Conservation (phyloP, 1,140 invertebrate genomes). For the Coboldia fuscipes region DNA sequence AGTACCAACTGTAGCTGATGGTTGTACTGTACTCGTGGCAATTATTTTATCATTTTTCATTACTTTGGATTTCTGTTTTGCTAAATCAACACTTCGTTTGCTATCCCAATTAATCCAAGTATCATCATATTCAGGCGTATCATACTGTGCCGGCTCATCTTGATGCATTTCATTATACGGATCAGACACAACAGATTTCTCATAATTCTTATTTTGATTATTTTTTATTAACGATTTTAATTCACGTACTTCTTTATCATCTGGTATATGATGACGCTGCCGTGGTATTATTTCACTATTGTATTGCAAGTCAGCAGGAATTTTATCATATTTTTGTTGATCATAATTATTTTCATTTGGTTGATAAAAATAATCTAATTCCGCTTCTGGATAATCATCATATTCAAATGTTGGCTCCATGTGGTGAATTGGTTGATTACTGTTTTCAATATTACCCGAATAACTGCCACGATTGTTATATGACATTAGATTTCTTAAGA, state of each 20-base stretch:
- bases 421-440: slow-evolving; percentile 8
- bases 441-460: slow-evolving; percentile 11
- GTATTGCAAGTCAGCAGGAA: neutral
- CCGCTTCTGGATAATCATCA: slow-evolving; percentile 1
- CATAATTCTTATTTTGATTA: neutral
- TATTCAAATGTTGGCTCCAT: slow-evolving; percentile 8
- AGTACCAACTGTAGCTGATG: no score
- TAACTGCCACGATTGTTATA: slow-evolving; percentile 20
- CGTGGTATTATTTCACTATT: neutral
- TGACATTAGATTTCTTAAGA: slow-evolving; percentile 23
- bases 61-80: slow-evolving; percentile 1
- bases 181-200: neutral
- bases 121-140: slow-evolving; percentile 3
- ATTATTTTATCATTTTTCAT: slow-evolving; percentile 1
- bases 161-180: neutral
- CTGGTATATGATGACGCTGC: slow-evolving; percentile 1
- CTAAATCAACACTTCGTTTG: slow-evolving; percentile 5
- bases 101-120: slow-evolving; percentile 8
- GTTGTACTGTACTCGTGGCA: neutral
- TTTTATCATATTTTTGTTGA: neutral
- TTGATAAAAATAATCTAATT: slow-evolving; percentile 2
- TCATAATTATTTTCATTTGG: neutral
- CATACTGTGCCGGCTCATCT: slow-evolving; percentile 1
- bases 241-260: slow-evolving; percentile 5
- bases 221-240: slow-evolving; percentile 1